Evolutionary conservation across 2,888 invertebrate species (phyloP).

Genomic region (Heliconius hortense): DNA sequence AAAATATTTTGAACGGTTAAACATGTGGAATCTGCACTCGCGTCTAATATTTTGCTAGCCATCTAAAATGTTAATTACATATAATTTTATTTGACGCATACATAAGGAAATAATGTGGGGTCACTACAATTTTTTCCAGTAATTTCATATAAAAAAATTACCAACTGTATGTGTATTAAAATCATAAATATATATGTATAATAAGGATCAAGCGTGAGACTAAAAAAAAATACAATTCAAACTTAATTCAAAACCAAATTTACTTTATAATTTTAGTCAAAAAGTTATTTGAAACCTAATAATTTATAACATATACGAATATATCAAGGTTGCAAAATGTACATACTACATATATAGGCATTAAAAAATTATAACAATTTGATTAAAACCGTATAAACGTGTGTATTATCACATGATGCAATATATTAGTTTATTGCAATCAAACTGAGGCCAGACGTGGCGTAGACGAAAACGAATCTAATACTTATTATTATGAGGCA

Average conservation of each 20-base stretch:
- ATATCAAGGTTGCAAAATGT: background rate
- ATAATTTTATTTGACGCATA: too few relatives aligned
- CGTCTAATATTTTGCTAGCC: too few relatives aligned
- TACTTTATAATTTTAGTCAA: background rate
- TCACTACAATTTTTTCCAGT: too few relatives aligned
- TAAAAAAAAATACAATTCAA: too few relatives aligned
- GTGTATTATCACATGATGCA: constrained; percentile 16
- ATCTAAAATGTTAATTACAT: too few relatives aligned
- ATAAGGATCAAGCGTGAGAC: too few relatives aligned
- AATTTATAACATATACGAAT: constrained; percentile 7
- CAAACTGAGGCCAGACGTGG: constrained; percentile 19
- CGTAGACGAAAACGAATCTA: constrained; percentile 24
- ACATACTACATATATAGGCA: background rate
- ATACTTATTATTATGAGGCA: background rate
- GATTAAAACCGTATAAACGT: constrained; percentile 14
- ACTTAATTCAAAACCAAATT: background rate
- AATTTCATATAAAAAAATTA: too few relatives aligned
- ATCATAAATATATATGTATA: too few relatives aligned
- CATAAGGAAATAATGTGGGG: too few relatives aligned
- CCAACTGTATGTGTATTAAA: too few relatives aligned
- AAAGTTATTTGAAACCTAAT: background rate
- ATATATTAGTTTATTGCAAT: constrained; percentile 21
- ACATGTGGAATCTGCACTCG: too few relatives aligned
- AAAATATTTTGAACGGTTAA: too few relatives aligned
- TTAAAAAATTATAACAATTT: constrained; percentile 6